phyloP scores from a whole-genome alignment of 1,140 invertebrate genomes.

The Drosophila bifasciata region DNA sequence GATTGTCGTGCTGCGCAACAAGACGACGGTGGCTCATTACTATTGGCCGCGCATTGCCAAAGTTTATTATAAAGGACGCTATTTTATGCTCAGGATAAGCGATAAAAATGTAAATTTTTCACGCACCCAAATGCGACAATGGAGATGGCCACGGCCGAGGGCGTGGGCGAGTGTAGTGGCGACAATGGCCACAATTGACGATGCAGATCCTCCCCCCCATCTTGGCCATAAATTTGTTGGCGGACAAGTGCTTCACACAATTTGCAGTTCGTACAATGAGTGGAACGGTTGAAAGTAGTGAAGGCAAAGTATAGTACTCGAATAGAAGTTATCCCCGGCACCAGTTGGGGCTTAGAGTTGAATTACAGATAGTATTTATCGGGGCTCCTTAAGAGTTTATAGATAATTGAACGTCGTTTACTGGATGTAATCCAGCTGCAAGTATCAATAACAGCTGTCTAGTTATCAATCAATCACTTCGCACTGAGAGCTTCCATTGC shows the following conservation, averaged over 20 bases:
- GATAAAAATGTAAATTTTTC: constrained; percentile 95
- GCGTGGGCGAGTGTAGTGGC: no score
- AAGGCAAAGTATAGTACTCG: constrained; percentile 30
- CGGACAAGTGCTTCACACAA: constrained; percentile 74
- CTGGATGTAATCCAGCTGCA: no score
- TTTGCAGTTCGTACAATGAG: constrained; percentile 72
- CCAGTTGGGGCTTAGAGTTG: no score
- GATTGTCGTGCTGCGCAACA: constrained; percentile 97
- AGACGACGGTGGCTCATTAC: constrained; percentile 99
- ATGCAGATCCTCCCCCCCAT: constrained; percentile 44
- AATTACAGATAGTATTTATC: no score
- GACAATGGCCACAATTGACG: constrained; percentile 47
- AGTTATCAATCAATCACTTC: no score
- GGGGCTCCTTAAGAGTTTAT: not conserved
- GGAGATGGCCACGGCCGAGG: constrained; percentile 13
- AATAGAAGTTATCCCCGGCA: not conserved
- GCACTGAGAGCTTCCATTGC: not conserved
- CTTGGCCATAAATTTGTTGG: constrained; percentile 68
- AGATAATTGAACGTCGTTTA: not conserved
- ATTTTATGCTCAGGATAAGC: constrained; percentile 97
- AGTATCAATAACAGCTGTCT: no score
- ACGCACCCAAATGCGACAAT: constrained; percentile 50
- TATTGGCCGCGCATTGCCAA: constrained; percentile 99
- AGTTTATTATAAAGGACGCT: constrained; percentile 97
- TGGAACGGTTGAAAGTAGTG: constrained; percentile 35